Evolutionary conservation across 2,113 vertebrate species (phyloP), one percentile per base, ranked within the genome.

Genomic region (Zosterops pallidus): DNA sequence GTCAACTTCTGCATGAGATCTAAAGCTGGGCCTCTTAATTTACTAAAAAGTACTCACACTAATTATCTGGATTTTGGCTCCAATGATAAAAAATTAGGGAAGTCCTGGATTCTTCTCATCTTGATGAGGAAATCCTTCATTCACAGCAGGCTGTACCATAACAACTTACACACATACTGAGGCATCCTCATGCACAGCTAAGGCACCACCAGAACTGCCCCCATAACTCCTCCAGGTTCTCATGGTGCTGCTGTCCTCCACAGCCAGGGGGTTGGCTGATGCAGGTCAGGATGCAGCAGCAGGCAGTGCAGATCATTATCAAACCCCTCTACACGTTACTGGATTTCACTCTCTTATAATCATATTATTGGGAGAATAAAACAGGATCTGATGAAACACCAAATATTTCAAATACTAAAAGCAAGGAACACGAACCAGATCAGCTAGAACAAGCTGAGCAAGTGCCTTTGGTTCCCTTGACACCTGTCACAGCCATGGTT

Each of bases 1-100:
- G 50, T 74, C 76, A 95, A 46, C 37, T 63, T 74, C 81, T 67
- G 6, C 52, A 75, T 35, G 31, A 90, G 82, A 70, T 59, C 24
- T 63, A 74, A 71, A 49, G 35, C 25, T 67, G 64, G 29, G 41
- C 60, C 79, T 94, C 71, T 69, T 75, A 70, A 90, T 89, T 83
- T 78, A 92, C 65, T 62, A 68, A 94, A 91, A 93, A 89, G 60
- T 60, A 89, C 72, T 81, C 82, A 77, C 44, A 60, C 21, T 76
- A 92, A 90, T 86, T 65, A 88, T 46, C 49, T 88, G 49, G 23
- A 80, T 57, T 77, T 81, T 64, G 59, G 44, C 33, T 56, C 41
- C 42, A 44, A 56, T 4, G 3, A 86, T 14, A 88, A 82, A 79
- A 78, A 64, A 71, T 37, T 23, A 62, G 46, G 31, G 21, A 85